Evolutionary conservation across 2,888 invertebrate species (phyloP).

Genomic region (Synergus itoensis): DNA sequence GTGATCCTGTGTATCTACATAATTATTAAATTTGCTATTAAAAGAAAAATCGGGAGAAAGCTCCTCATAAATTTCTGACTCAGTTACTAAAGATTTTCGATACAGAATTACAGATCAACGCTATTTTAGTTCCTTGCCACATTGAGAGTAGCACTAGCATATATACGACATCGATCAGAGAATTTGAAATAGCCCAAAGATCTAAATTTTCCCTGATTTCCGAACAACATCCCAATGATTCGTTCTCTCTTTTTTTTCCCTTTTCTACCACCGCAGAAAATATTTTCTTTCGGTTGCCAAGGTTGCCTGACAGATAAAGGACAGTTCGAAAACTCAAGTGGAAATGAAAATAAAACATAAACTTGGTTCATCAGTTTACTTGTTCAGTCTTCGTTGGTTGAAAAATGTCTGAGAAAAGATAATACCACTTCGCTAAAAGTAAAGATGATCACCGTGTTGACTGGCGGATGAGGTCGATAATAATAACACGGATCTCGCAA

Average conservation of each 20-base stretch:
- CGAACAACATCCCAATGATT: not conserved
- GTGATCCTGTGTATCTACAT: too few species aligned
- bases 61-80: not conserved
- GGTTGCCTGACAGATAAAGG: too few species aligned
- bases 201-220: slow-evolving; percentile 19
- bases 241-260: not conserved
- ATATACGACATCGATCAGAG: slow-evolving; percentile 21
- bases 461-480: slow-evolving; percentile 1
- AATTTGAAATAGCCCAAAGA: slow-evolving; percentile 31
- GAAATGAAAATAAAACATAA: not conserved
- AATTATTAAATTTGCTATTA: not conserved
- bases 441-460: slow-evolving; percentile 4
- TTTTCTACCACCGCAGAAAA: not conserved
- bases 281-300: not conserved
- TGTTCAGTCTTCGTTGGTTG: not conserved
- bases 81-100: not conserved
- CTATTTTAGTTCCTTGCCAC: slow-evolving; percentile 28
- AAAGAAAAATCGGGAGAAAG: not conserved
- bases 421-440: not conserved
- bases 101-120: slow-evolving; percentile 26
- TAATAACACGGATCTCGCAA: slow-evolving; percentile 3
- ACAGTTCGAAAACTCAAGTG: not conserved
- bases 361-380: not conserved
- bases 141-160: not conserved
- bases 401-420: not conserved